phyloP scores from a whole-genome alignment of 2,888 invertebrate species.

The Uloborus plumipes region DNA sequence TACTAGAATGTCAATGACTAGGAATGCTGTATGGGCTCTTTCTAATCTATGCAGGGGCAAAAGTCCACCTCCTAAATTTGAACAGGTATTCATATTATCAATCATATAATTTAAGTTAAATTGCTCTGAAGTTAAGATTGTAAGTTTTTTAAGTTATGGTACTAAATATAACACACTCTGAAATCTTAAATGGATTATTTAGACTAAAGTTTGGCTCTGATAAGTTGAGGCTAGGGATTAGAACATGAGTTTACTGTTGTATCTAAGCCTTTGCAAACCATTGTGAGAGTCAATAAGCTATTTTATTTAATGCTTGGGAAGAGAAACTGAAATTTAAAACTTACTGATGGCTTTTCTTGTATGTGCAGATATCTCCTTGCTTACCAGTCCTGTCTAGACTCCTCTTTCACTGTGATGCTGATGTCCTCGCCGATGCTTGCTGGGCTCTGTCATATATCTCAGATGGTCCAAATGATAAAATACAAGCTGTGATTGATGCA shows the following conservation, averaged over 20 bases:
- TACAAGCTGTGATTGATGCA: conserved; percentile 95
- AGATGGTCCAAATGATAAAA: conserved; percentile 97
- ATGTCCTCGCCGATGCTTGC: conserved; percentile 93
- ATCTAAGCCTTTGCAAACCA: too few relatives aligned
- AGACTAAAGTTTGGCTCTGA: too few relatives aligned
- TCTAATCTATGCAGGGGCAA: conserved; percentile 98
- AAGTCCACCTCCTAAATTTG: conserved; percentile 93
- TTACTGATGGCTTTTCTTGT: too few relatives aligned
- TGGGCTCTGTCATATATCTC: conserved; percentile 97
- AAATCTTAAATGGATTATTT: too few relatives aligned
- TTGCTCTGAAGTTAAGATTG: too few relatives aligned
- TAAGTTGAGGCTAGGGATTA: not conserved
- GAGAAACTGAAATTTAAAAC: too few relatives aligned
- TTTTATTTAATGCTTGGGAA: too few relatives aligned
- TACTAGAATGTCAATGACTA: conserved; percentile 86
- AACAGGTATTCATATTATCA: conserved; percentile 75
- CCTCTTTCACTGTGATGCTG: conserved; percentile 87
- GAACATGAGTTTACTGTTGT: not conserved
- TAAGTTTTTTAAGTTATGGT: too few relatives aligned
- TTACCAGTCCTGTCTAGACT: conserved; percentile 89
- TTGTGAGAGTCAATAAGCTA: too few relatives aligned
- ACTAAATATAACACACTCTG: too few relatives aligned
- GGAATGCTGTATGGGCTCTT: conserved; percentile 98
- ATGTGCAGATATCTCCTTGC: conserved; percentile 75
- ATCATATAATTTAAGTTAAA: not conserved